Evolutionary conservation across 2,888 invertebrate species (phyloP), one percentile per base, ranked within the genome.

Genomic region (Drosophila siamana): DNA sequence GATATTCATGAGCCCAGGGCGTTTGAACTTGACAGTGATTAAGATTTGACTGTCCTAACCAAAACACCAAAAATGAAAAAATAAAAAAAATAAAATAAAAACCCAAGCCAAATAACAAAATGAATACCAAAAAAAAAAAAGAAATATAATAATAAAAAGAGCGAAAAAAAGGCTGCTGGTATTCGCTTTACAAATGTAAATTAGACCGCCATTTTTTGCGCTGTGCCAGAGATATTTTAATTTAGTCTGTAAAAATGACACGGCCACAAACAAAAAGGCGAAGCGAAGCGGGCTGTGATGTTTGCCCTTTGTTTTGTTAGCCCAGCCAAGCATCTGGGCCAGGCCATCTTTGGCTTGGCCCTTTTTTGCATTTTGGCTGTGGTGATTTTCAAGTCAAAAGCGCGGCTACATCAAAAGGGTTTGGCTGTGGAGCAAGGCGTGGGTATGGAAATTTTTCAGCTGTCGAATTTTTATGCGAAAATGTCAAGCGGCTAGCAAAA

Each of bases 211-310:
- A 74, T 77, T 79, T 82, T 76, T 80, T 73, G 70, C 65, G 74
- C 74, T 60, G 60, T 64, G 68, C 66, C 79, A 86, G 75, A 86
- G 75, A 85, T 85, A 88, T 89, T 88, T 88, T 87, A 89, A 89
- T 88, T 89, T 89, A 83, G 87, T 85, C 89, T 78, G 89, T 80
- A 76, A 89, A 87, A 89, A 89, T 88, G 87, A 89, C 87, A 88
- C 87, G 79, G 87, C 89, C 89, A 70, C 86, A 87, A 82, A 84
- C 78, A 84, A 84, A 68, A 84, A 78, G 70, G 67, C 60, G 50
- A 48, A 61, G 67, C 60, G 50, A 48, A 61, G 43, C 64, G 52
- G 33, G 24, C 26, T 40, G 43, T 50, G 41, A 69, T 67, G 57
- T 64, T 87, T 73, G 76, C 76, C 83, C 74, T 83, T 77, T 80